Evolutionary conservation across 1,140 invertebrate species (phyloP).

Genomic region (Drosophila teissieri): DNA sequence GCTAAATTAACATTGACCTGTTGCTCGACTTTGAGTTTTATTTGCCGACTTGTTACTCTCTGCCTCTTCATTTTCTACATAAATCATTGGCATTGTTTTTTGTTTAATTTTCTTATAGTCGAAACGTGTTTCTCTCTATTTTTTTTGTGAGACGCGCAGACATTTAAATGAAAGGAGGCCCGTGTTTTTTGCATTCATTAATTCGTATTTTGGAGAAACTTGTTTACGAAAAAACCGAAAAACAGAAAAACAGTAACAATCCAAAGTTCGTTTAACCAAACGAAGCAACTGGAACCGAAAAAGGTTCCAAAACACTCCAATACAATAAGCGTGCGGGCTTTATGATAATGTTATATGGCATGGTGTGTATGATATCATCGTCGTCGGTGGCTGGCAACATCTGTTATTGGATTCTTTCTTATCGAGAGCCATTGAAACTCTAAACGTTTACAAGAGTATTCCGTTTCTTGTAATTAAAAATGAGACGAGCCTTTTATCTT

Average conservation of each 20-base stretch:
- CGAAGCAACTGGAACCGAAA: conserved; percentile 30
- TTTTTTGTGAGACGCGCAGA: conserved; percentile 17
- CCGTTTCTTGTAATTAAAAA: conserved; percentile 68
- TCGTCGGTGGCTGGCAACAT: conserved; percentile 33
- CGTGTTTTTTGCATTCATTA: conserved; percentile 46
- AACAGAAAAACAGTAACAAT: conserved; percentile 15
- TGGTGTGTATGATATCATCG: conserved; percentile 47
- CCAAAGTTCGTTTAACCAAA: conserved; percentile 58
- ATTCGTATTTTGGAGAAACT: conserved; percentile 40
- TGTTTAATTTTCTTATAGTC: conserved; percentile 6
- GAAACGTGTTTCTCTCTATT: conserved; percentile 45
- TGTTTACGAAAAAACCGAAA: conserved; percentile 37
- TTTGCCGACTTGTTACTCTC: conserved; percentile 6
- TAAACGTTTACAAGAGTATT: conserved; percentile 20
- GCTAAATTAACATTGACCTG: conserved; percentile 42
- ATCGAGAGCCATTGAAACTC: conserved; percentile 36
- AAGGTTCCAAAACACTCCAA: conserved; percentile 29
- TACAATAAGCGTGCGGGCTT: conserved; percentile 2
- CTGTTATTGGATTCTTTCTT: conserved; percentile 30
- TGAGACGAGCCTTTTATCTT: conserved; percentile 39
- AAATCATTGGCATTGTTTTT: conserved; percentile 23
- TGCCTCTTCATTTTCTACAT: conserved; percentile 29
- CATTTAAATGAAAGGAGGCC: conserved; percentile 36
- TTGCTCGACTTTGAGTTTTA: conserved; percentile 53
- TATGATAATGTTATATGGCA: conserved; percentile 19